Evolutionary conservation across 2,113 vertebrate species (phyloP).

Genomic region (Melanerpes aurifrons): DNA sequence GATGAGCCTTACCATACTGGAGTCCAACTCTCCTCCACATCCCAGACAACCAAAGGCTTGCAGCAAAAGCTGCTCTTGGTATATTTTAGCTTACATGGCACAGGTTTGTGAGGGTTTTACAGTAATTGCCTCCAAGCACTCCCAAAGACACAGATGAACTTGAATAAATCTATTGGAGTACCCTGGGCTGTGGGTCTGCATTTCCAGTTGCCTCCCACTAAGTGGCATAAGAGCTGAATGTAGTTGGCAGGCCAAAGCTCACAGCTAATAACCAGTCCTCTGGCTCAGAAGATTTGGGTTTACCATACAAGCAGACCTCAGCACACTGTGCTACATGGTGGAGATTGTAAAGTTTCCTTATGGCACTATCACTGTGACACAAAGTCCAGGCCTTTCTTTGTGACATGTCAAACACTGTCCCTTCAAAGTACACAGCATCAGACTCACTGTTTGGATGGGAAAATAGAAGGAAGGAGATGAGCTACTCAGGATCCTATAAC

Average conservation of each 20-base stretch:
- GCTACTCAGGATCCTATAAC: not conserved
- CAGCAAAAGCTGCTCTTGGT: not conserved
- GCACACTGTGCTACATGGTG: not conserved
- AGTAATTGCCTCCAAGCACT: not conserved
- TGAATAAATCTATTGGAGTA: not conserved
- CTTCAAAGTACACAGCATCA: not conserved
- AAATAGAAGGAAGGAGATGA: not conserved
- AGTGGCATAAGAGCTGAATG: not conserved
- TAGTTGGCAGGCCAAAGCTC: not conserved
- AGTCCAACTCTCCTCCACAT: not conserved
- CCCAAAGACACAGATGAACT: not conserved
- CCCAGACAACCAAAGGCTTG: not conserved
- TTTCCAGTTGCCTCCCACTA: not conserved
- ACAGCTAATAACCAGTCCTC: not conserved
- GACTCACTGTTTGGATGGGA: not conserved
- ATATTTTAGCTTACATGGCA: not conserved
- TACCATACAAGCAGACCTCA: not conserved
- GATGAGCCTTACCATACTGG: not conserved
- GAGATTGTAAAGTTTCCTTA: not conserved
- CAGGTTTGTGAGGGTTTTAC: not conserved
- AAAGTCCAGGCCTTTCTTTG: not conserved
- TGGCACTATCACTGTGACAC: not conserved
- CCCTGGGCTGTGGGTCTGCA: not conserved
- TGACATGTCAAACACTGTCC: not conserved
- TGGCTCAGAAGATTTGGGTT: not conserved